Conservation (phyloP, 1,140 invertebrate genomes). For the Drosophila grimshawi region DNA sequence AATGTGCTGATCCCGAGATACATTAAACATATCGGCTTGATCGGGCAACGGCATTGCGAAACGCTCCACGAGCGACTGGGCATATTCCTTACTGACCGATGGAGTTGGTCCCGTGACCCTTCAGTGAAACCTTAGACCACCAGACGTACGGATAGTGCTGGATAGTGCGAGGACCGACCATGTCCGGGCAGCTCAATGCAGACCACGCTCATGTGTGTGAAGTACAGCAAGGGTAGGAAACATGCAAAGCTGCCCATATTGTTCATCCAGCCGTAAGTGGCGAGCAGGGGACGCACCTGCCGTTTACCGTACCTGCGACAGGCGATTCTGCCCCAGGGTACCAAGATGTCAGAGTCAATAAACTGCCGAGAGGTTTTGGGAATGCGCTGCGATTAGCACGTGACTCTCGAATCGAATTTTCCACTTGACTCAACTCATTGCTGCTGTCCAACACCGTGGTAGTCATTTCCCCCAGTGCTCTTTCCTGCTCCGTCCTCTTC, state of each 20-base stretch:
- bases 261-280: constrained; percentile 90
- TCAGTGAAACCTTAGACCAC: constrained; percentile 88
- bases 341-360: constrained; percentile 59
- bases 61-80: constrained; percentile 1
- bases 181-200: constrained; percentile 89
- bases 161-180: constrained; percentile 88
- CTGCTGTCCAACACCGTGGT: constrained; percentile 10
- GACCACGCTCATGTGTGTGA: constrained; percentile 86
- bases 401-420: constrained; percentile 65
- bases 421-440: constrained; percentile 22
- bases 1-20: constrained; percentile 5
- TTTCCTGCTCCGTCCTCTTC: constrained; percentile 1
- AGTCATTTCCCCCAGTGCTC: constrained; percentile 3
- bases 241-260: constrained; percentile 89
- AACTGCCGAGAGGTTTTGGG: constrained; percentile 60
- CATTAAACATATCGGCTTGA: constrained; percentile 14
- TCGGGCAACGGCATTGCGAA: not conserved
- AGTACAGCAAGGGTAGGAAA: constrained; percentile 85
- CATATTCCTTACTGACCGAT: not conserved
- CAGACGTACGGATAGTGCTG: constrained; percentile 86
- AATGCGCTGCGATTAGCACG: constrained; percentile 74
- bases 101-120: constrained; percentile 85
- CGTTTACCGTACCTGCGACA: constrained; percentile 88
- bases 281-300: constrained; percentile 87
- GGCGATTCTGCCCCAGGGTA: constrained; percentile 87